Conservation (phyloP, 37 sponge, comb jelly and placozoan genomes). For the Halichondria panicea region DNA sequence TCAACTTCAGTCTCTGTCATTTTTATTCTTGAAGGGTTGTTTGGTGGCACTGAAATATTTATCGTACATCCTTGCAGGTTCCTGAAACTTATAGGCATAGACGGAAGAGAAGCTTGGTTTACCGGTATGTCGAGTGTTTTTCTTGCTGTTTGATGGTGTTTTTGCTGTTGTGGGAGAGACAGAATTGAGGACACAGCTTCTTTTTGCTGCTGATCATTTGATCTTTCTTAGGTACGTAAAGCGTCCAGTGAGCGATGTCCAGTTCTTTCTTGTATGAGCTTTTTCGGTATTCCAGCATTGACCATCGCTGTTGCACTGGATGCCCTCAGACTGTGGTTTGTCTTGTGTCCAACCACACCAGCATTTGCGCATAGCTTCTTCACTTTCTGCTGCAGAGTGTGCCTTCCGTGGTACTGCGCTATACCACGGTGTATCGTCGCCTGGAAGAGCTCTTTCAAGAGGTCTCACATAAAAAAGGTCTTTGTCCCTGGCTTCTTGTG, state of each 20-base stretch:
- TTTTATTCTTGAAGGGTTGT: too few relatives aligned
- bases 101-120: too few relatives aligned
- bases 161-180: too few relatives aligned
- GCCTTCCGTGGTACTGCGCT: background rate
- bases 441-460: background rate
- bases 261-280: background rate
- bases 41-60: too few relatives aligned
- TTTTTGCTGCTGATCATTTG: too few relatives aligned
- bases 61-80: too few relatives aligned
- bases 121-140: too few relatives aligned
- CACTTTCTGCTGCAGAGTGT: background rate
- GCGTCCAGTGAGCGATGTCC: background rate
- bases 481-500: constrained; percentile 15
- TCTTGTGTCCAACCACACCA: constrained; percentile 4
- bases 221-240: constrained; percentile 3
- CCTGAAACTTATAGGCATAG: too few relatives aligned
- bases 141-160: too few relatives aligned
- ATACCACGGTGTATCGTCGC: background rate
- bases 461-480: constrained; percentile 12
- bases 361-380: constrained; percentile 1
- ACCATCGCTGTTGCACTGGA: background rate
- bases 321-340: constrained; percentile 12
- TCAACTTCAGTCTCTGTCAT: too few relatives aligned
- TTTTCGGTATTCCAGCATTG: background rate
- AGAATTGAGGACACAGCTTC: too few relatives aligned